Base-by-base conservation (phyloP, 2,888 invertebrate genomes). In the Melieria omissa region DNA sequence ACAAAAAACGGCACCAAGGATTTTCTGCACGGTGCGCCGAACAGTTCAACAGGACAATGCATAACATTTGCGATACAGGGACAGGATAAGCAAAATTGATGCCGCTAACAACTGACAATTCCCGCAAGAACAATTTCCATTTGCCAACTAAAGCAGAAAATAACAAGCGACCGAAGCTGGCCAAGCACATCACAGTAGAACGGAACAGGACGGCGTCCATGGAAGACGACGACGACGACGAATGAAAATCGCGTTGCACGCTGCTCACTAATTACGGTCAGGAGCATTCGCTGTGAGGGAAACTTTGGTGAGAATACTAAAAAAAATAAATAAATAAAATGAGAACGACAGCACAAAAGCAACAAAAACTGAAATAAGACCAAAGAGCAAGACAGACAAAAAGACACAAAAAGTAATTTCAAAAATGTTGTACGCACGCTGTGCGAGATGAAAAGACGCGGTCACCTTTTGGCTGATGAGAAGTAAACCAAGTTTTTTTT, bases 121-220 rank as follows among this genome's bases (percentile, higher is more conserved):
- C 68, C 62, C 68, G 45, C 45, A 55, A 61, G 68, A 55, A 52
- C 52, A 69, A 55, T 69, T 69, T 69, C 54, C 68, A 55, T 62
- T 62, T 69, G 68, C 45, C 62, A 52, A 69, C 44, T 45, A 62
- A 69, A 69, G 68, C 68, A 62, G 49, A 62, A 62, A 69, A 69
- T 62, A 52, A 69, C 68, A 69, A 69, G 68, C 58, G 41, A 66
- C 41, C 41, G 46, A 45, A 57, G 66, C 46, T 66, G 47, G 49
- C 42, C 41, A 66, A 66, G 60, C 46, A 16, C 41, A 16, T 47
- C 46, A 29, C 29, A 49, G 29, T 4, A 4, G 9, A 52, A 10
- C 9, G 55, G 10, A 7, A 14, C 14, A 14, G 10, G 14, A 8
- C 14, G 41, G 52, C 1, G 5, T 1, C 14, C 42, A 16, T 7